Evolutionary conservation across 1,140 invertebrate species (phyloP), one percentile per base, ranked within the genome.

Genomic region (Hylaeus anthracinus): DNA sequence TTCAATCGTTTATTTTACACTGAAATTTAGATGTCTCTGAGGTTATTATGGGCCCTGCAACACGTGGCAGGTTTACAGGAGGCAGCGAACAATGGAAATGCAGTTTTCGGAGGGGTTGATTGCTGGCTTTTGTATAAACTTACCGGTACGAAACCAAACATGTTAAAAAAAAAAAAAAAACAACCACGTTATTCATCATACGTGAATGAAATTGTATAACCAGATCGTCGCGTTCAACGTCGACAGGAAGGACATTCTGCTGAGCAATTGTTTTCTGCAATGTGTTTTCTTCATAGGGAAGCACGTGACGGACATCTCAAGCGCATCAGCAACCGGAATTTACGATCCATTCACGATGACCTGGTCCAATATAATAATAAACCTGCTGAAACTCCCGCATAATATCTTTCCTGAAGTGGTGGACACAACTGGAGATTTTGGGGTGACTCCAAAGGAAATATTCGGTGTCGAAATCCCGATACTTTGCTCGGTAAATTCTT

Each of bases 111-210:
- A n/a, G 97, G 98, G 45, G 94, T 99, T 15, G 98, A 99, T 89
- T 98, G 97, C 2, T 99, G 98, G 97, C 94, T 99, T 53, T 90
- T 99, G 48, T 97, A 98, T 92, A 97, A 96, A 94, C 92, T 97
- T 41, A 96, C 96, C 39, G 93, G 93, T 93, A 89, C 81, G 67
- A 39, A 39, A 5, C 3, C 3, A 65, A 6, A 8, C 26, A 26
- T 26, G 26, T 26, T 26, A 26, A 45, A 45, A 45, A 45, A 45
- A 45, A 45, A 45, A 45, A 26, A 26, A 26, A 26, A 26, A 26
- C 26, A 26, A 26, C 26, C 26, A 26, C 26, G 26, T 26, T 26
- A 26, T 26, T 26, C 26, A 26, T 26, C 26, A 26, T 26, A 26
- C 26, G 26, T 26, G 26, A 26, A 26, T 26, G 51, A 51, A 51